Percentiles rank a stretch among this genome's conserved stretches.
Conservation (phyloP, 2,113 vertebrate species). For the Zosterops japonicus region DNA sequence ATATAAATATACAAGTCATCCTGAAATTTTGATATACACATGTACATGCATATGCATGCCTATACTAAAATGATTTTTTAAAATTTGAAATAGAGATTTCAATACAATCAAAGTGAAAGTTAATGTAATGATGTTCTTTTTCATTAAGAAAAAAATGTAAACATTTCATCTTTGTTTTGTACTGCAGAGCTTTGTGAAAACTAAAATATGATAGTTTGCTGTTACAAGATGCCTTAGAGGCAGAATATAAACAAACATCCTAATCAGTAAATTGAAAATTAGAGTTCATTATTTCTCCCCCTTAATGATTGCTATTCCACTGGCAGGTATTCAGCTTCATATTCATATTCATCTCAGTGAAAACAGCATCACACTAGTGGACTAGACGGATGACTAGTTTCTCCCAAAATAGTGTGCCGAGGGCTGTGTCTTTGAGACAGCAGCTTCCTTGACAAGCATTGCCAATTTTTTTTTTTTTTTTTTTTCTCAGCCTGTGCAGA, state of each 20-base stretch:
- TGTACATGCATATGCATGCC: rapidly evolving
- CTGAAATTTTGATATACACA: neutral
- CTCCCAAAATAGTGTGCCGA: neutral
- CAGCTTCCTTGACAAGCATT: neutral
- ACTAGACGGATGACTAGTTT: neutral
- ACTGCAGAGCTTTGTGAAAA: neutral
- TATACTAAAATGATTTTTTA: neutral
- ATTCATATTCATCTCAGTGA: neutral
- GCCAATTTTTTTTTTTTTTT: neutral
- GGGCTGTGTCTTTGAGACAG: neutral
- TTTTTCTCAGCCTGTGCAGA: neutral
- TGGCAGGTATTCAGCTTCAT: neutral
- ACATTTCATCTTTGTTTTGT: neutral
- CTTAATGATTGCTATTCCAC: neutral
- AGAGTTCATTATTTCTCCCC: neutral
- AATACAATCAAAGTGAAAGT: neutral
- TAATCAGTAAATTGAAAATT: conserved; percentile 46
- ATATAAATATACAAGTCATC: neutral
- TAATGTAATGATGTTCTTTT: neutral
- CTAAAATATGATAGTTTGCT: neutral
- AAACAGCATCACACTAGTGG: neutral
- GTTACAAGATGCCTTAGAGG: conserved; percentile 18
- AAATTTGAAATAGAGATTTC: neutral
- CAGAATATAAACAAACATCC: conserved; percentile 38
- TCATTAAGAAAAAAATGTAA: neutral